Evolutionary conservation across 2,888 invertebrate species (phyloP), one percentile per base, ranked within the genome.

Genomic region (Hydropsyche betteni): DNA sequence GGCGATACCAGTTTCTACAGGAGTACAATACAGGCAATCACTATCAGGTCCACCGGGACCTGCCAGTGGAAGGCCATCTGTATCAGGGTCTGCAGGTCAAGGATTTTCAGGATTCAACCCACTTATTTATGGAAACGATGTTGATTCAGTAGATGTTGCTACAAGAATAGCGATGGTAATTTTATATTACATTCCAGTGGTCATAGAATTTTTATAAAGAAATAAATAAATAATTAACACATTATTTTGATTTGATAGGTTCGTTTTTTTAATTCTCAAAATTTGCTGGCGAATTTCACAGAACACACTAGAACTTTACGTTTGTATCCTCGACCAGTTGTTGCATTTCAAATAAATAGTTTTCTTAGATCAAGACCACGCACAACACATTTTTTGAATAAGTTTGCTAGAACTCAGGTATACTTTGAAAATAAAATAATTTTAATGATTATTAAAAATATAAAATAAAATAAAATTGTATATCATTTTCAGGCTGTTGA

Each of bases 141-240:
- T 98, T 0, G 99, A 99, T 84, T 97, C 98, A 0, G 99, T 99
- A 0, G 99, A 99, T 85, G 93, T 99, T 24, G 99, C 99, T 7
- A 98, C 98, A 0, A 87, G 99, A 78, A 97, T 99, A 68, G 99
- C 98, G 12, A 98, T 98, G 97, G 97, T 94, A 83, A 83, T 84
- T 68, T 33, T 52, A 44, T n/a, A 70, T 16, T n/a, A n/a, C n/a
- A 69, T 64, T 53, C 36, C 51, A 61, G 52, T 44, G 64, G 14
- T 68, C 71, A 52, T 14, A 58, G 8, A 71, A 74, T 68, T 4
- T 50, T 8, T 64, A 33, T 50, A 24, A 24, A 24, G 71, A 6
- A 7, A 58, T 34, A 34, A 34, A 51, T 50, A 34, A 44, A 36
- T 64, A 61, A 58, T 38, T 36, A 44, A 61, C 14, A 33, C 71